Evolutionary conservation across 2,797 vertebrate genomes (phyloP).

Genomic region (Phalanger gymnotis): DNA sequence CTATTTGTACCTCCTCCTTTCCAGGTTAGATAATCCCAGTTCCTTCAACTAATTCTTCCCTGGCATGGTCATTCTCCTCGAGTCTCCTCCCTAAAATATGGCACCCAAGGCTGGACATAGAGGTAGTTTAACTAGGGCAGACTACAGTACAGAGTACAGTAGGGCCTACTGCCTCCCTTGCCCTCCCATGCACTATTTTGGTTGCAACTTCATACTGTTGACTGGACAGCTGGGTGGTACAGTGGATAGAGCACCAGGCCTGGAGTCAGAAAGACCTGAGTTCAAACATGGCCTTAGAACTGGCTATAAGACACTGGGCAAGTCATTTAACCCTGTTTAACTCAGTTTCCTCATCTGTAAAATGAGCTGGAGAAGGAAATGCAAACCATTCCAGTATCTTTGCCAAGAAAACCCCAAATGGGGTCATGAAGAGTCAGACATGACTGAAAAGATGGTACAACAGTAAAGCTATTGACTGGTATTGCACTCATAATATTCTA

Average conservation of each 20-base stretch:
- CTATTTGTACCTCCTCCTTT: neutral
- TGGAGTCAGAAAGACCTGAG: neutral
- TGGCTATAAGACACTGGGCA: neutral
- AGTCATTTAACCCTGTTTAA: neutral
- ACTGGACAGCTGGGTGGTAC: neutral
- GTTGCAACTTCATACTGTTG: neutral
- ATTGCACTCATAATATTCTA: neutral
- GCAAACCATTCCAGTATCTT: neutral
- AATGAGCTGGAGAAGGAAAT: neutral
- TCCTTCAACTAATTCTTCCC: neutral
- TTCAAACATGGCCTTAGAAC: neutral
- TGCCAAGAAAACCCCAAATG: neutral
- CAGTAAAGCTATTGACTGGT: neutral
- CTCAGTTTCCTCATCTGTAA: neutral
- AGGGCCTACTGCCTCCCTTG: neutral
- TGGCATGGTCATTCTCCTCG: neutral
- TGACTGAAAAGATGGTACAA: neutral
- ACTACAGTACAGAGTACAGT: neutral
- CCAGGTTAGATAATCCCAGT: neutral
- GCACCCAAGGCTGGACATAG: neutral
- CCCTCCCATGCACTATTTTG: neutral
- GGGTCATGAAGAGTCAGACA: neutral
- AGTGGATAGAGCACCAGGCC: neutral
- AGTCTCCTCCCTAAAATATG: neutral
- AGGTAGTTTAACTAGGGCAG: neutral